phyloP scores from a whole-genome alignment of 1,140 invertebrate species.

The Halesus radiatus region DNA sequence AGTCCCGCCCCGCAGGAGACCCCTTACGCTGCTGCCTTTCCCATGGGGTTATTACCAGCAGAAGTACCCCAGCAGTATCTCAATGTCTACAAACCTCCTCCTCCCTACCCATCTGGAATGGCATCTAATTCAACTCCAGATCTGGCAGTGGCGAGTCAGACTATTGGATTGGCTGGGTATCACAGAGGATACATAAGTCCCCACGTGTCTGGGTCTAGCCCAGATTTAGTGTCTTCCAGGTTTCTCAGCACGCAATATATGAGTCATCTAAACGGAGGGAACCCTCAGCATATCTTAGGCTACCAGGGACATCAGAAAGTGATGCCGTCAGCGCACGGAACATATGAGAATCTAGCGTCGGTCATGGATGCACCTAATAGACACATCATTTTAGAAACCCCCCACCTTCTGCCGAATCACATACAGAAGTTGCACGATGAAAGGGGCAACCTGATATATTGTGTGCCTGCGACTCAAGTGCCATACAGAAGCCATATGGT shows the following conservation, averaged over 20 bases:
- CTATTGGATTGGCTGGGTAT: slow-evolving; percentile 60
- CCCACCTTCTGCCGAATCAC: slow-evolving; percentile 69
- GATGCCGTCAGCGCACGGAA: slow-evolving; percentile 73
- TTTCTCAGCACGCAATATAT: slow-evolving; percentile 72
- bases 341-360: slow-evolving; percentile 77
- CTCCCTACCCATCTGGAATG: slow-evolving; percentile 82
- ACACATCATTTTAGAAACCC: slow-evolving; percentile 65
- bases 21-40: slow-evolving; percentile 61
- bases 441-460: slow-evolving; percentile 74
- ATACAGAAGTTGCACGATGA: slow-evolving; percentile 74
- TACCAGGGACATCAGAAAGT: slow-evolving; percentile 61
- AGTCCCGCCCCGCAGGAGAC: slow-evolving; percentile 60
- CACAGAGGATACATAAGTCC: slow-evolving; percentile 71
- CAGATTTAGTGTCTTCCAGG: slow-evolving; percentile 81
- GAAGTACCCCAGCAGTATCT: slow-evolving; percentile 71
- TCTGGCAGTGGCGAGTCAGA: slow-evolving; percentile 77
- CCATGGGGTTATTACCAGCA: slow-evolving; percentile 60
- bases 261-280: slow-evolving; percentile 64
- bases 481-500: slow-evolving; percentile 69
- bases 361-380: slow-evolving; percentile 64
- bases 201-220: slow-evolving; percentile 81
- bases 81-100: slow-evolving; percentile 85
- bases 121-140: slow-evolving; percentile 87
- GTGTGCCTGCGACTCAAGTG: slow-evolving; percentile 70
- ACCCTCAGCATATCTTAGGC: slow-evolving; percentile 58